Conservation (phyloP, 1,140 invertebrate genomes). For the Venturia canescens region DNA sequence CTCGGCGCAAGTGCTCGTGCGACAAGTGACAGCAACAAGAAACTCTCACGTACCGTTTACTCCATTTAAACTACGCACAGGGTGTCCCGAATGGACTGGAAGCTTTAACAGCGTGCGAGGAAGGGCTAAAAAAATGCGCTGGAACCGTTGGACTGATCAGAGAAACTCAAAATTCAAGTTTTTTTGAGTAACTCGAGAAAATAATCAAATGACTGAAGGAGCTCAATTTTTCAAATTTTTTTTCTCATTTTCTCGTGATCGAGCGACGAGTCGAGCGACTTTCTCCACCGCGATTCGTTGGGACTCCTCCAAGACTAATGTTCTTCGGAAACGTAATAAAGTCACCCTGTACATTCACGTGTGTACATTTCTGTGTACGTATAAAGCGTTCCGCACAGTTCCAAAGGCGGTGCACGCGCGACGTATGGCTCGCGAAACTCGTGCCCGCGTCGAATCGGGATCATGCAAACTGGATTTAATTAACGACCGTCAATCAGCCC, state of each 20-base stretch:
- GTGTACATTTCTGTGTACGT: not conserved
- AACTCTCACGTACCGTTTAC: slow-evolving; percentile 52
- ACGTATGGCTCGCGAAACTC: not conserved
- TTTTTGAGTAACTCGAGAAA: too few relatives aligned
- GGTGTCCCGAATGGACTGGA: not conserved
- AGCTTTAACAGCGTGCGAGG: too few relatives aligned
- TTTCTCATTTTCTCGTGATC: too few relatives aligned
- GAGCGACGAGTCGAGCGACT: too few relatives aligned
- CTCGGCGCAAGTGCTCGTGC: slow-evolving; percentile 16
- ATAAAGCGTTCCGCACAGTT: slow-evolving; percentile 9
- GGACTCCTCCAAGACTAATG: too few relatives aligned
- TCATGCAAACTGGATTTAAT: slow-evolving; percentile 64
- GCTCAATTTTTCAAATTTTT: too few relatives aligned
- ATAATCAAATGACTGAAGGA: too few relatives aligned
- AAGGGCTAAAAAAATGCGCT: too few relatives aligned
- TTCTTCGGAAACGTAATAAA: too few relatives aligned
- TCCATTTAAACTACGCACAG: not conserved
- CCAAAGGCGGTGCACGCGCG: not conserved
- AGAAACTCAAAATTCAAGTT: too few relatives aligned
- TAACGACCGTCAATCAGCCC: slow-evolving; percentile 56
- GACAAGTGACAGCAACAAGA: slow-evolving; percentile 40
- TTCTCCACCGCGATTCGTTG: too few relatives aligned
- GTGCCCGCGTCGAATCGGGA: slow-evolving; percentile 53
- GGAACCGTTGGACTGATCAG: too few relatives aligned
- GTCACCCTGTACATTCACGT: not conserved